phyloP scores from a whole-genome alignment of 1,140 invertebrate species.

The Neoseiulus cucumeris region DNA sequence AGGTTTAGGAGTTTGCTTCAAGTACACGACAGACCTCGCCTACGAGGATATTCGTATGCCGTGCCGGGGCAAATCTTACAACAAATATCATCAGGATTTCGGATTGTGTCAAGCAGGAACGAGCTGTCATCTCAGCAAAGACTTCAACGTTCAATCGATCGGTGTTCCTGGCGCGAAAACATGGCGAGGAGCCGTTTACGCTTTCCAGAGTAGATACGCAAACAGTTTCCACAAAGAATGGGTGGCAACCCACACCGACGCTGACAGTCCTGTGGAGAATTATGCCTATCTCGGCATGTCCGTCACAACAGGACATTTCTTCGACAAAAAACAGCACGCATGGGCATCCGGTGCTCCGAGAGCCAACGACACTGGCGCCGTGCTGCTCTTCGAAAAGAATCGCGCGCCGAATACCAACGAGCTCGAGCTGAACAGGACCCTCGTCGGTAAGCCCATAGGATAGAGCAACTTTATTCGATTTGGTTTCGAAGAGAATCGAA shows the following conservation, averaged over 20 bases:
- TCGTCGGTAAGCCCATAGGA: slow-evolving; percentile 12
- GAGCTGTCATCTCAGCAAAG: slow-evolving; percentile 34
- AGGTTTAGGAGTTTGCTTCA: background rate
- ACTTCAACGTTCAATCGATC: slow-evolving; percentile 49
- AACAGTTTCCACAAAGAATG: background rate
- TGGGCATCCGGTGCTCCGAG: slow-evolving; percentile 68
- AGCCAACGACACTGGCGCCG: slow-evolving; percentile 48
- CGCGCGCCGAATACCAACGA: slow-evolving; percentile 12
- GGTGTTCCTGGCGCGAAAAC: slow-evolving; percentile 67
- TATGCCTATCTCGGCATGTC: slow-evolving; percentile 85
- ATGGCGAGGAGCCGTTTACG: slow-evolving; percentile 68
- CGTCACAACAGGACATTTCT: slow-evolving; percentile 54
- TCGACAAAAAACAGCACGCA: slow-evolving; percentile 30
- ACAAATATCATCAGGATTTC: slow-evolving; percentile 14
- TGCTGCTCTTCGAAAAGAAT: slow-evolving; percentile 13
- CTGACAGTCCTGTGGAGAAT: slow-evolving; percentile 52
- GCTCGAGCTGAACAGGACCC: slow-evolving; percentile 3
- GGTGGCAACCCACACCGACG: slow-evolving; percentile 39
- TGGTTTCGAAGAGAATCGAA: too few species aligned
- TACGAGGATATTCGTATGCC: background rate
- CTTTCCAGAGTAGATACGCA: slow-evolving; percentile 37
- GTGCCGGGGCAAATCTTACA: background rate
- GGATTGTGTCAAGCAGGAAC: slow-evolving; percentile 82
- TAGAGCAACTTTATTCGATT: too few species aligned
- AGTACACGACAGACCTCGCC: background rate